Conservation (phyloP, 1,140 invertebrate genomes). For the Drosophila tropicalis region DNA sequence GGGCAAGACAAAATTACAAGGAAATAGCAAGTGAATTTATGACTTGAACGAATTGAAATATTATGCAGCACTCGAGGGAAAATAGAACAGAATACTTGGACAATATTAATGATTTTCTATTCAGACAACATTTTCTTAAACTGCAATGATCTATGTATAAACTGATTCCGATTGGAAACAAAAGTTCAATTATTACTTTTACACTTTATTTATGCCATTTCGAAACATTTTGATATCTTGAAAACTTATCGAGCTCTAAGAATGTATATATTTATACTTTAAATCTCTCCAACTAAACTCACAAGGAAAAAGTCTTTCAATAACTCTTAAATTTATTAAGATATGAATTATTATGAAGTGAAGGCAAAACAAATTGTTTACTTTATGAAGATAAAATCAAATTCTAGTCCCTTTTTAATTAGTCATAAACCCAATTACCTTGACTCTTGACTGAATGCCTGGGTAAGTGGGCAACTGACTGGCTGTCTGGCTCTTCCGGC, state of each 20-base stretch:
- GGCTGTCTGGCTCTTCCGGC: background rate
- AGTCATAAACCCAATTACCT: constrained; percentile 8
- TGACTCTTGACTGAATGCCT: background rate
- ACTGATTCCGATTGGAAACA: too few relatives aligned
- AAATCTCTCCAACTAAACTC: background rate
- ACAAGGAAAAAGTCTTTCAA: background rate
- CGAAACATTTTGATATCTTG: too few relatives aligned
- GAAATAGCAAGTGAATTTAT: constrained; percentile 15
- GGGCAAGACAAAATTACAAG: background rate
- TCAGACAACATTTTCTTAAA: too few relatives aligned
- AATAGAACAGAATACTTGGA: too few relatives aligned
- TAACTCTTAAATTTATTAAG: background rate
- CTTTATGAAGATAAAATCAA: background rate
- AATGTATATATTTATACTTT: too few relatives aligned
- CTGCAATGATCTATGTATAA: too few relatives aligned
- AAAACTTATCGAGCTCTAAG: too few relatives aligned
- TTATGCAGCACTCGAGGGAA: background rate
- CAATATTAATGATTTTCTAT: too few relatives aligned
- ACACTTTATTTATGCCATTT: too few relatives aligned
- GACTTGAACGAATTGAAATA: background rate
- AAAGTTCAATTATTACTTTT: too few relatives aligned
- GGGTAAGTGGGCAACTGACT: background rate
- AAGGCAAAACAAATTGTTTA: constrained; percentile 3
- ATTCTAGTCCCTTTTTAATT: constrained; percentile 15
- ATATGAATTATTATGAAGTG: background rate